These are phyloP conservation scores for Nymphalis urticae DNA, from an alignment of 2,888 invertebrate species.

Conservation along the genomic window DNA sequence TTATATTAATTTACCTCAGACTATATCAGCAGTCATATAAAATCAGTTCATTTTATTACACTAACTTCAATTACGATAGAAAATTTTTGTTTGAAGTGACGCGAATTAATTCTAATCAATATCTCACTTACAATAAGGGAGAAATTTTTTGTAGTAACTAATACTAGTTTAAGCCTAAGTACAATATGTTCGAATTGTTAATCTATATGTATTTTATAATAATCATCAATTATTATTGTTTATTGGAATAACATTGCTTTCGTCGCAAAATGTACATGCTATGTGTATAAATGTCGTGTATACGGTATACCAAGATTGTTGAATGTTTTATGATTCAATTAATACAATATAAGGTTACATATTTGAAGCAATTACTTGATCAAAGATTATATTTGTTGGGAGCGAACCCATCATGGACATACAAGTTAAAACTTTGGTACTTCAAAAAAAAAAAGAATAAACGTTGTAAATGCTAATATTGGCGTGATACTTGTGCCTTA, in stretches of 20 bases:
- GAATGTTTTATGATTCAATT: slow-evolving; percentile 28
- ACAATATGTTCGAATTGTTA: slow-evolving; percentile 35
- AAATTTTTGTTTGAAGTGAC: slow-evolving; percentile 64
- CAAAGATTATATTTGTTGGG: slow-evolving; percentile 33
- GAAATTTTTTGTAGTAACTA: slow-evolving; percentile 28
- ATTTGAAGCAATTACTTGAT: slow-evolving; percentile 37
- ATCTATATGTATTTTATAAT: slow-evolving; percentile 36
- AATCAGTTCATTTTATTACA: slow-evolving; percentile 63
- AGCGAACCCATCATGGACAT: slow-evolving; percentile 33
- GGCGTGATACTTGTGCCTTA: slow-evolving; percentile 23
- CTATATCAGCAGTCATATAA: slow-evolving; percentile 64
- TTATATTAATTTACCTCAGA: slow-evolving; percentile 56
- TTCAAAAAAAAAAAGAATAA: slow-evolving; percentile 23
- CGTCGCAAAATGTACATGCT: slow-evolving; percentile 24
- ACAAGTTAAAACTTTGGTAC: slow-evolving; percentile 39
- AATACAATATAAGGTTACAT: slow-evolving; percentile 28
- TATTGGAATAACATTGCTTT: slow-evolving; percentile 35
- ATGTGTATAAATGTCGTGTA: slow-evolving; percentile 24
- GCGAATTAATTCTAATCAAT: slow-evolving; percentile 26
- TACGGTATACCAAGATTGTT: slow-evolving; percentile 25
- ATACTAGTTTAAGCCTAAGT: slow-evolving; percentile 35
- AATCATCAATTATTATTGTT: slow-evolving; percentile 35
- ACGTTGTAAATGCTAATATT: slow-evolving; percentile 28
- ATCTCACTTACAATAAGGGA: slow-evolving; percentile 16
- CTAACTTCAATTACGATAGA: slow-evolving; percentile 51